Conservation (phyloP, 2,113 vertebrate genomes). For the Hirundichthys speculiger region DNA sequence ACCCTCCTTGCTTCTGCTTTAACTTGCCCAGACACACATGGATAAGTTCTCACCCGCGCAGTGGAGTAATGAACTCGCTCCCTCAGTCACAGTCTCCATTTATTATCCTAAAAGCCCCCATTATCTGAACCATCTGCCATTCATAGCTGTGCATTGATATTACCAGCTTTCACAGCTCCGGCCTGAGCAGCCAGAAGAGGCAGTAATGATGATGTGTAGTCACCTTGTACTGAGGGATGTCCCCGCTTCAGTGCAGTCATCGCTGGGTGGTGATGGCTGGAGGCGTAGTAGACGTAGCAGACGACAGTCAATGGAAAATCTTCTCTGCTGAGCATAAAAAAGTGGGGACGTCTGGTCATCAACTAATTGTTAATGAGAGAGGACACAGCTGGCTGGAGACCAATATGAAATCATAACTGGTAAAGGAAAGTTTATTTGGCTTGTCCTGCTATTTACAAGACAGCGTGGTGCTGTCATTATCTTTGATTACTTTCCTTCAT, state of each 20-base stretch:
- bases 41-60: conserved; percentile 2
- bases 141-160: conserved; percentile 40
- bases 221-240: conserved; percentile 30
- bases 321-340: conserved; percentile 24
- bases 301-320: conserved; percentile 24
- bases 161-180: conserved; percentile 29
- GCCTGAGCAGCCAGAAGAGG: conserved; percentile 9
- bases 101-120: conserved; percentile 37
- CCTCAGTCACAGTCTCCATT: conserved; percentile 20
- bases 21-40: neutral
- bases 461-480: conserved; percentile 16
- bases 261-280: conserved; percentile 2
- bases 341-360: conserved; percentile 15
- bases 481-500: conserved; percentile 33
- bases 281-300: conserved; percentile 13
- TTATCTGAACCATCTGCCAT: conserved; percentile 43
- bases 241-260: conserved; percentile 15
- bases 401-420: conserved; percentile 19
- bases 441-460: conserved; percentile 30
- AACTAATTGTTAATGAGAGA: conserved; percentile 32
- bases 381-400: conserved; percentile 12
- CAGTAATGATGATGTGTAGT: conserved; percentile 39
- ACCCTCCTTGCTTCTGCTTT: neutral
- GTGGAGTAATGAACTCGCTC: conserved; percentile 36
- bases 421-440: conserved; percentile 35